Evolutionary conservation across 2,797 vertebrate genomes (phyloP).

Genomic region (Tadarida brasiliensis): DNA sequence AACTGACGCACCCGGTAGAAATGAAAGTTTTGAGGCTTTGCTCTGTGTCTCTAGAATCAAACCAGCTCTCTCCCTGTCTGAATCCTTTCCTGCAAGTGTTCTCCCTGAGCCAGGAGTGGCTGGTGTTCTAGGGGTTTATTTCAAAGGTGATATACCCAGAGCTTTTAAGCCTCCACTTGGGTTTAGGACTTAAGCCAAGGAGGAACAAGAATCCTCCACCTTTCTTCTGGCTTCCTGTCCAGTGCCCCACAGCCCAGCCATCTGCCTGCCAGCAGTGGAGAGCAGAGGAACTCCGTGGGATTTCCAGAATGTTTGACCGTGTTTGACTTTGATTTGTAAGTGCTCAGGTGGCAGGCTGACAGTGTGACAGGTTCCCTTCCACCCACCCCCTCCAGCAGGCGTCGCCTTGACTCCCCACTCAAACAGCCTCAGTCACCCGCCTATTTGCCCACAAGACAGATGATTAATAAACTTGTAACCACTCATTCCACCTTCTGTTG

Average conservation of each 20-base stretch:
- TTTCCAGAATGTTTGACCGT: neutral
- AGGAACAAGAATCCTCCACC: neutral
- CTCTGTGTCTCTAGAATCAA: neutral
- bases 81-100: neutral
- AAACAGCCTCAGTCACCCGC: neutral
- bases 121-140: neutral
- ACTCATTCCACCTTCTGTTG: neutral
- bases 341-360: neutral
- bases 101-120: neutral
- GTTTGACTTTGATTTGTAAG: neutral
- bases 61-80: neutral
- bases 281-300: neutral
- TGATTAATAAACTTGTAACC: neutral
- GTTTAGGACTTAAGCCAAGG: neutral
- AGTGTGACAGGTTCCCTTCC: neutral
- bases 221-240: neutral
- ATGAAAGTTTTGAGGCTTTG: neutral
- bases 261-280: neutral
- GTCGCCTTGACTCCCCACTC: neutral
- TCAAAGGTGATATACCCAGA: neutral
- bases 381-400: neutral
- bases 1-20: neutral
- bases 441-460: neutral
- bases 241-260: neutral
- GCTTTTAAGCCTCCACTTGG: neutral